These are phyloP conservation scores for Cervus canadensis DNA, from an alignment of 2,113 vertebrate species.

Conservation along the genomic window DNA sequence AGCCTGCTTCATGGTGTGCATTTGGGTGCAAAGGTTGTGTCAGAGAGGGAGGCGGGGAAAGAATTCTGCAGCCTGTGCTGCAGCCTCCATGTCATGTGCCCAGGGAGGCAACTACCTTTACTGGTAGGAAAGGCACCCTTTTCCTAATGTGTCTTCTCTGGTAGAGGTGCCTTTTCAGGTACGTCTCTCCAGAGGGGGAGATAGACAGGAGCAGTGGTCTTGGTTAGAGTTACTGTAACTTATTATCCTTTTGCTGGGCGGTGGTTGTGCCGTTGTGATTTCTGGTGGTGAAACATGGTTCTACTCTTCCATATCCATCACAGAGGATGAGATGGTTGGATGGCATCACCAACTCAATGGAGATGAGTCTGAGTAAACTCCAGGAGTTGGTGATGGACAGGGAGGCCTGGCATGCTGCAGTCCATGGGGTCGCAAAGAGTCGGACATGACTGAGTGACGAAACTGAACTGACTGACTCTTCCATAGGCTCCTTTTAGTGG, in stretches of 20 bases:
- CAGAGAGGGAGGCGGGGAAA: fast-evolving
- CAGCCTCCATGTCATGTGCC: fast-evolving
- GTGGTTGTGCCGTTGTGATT: neutral
- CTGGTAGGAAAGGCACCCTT: neutral
- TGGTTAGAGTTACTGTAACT: neutral
- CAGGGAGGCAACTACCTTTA: neutral
- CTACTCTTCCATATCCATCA: neutral
- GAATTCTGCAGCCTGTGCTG: neutral
- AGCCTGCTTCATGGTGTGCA: fast-evolving
- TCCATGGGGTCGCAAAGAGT: neutral
- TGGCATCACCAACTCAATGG: neutral
- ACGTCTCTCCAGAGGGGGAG: neutral
- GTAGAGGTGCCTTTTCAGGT: neutral
- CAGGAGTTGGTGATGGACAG: neutral
- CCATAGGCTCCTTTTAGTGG: neutral
- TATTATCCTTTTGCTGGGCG: neutral
- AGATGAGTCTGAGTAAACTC: neutral
- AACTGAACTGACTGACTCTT: neutral
- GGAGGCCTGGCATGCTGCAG: neutral
- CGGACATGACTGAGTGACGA: neutral
- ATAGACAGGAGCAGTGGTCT: neutral
- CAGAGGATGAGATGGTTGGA: neutral
- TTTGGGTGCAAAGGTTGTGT: neutral
- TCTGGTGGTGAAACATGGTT: neutral
- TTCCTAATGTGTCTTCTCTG: neutral